Percentiles rank a stretch among this genome's conserved stretches.
phyloP scores from a whole-genome alignment of 2,797 vertebrate species.

The Bovichtus variegatus region DNA sequence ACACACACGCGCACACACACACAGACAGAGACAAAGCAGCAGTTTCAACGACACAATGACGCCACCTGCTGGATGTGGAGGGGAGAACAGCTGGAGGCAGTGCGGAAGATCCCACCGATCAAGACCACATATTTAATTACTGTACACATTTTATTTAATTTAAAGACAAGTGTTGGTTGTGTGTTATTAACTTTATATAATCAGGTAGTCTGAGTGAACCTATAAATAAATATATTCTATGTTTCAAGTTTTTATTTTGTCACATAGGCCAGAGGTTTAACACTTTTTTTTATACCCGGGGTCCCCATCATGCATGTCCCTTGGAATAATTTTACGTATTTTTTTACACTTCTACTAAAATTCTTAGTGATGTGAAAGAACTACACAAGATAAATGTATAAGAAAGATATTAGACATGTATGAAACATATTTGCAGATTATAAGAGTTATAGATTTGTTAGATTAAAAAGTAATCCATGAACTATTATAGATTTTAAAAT shows the following conservation, averaged over 20 bases:
- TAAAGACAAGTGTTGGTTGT: neutral
- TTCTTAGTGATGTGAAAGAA: too few species aligned
- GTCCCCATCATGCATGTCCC: too few species aligned
- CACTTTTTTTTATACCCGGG: too few species aligned
- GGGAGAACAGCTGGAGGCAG: neutral
- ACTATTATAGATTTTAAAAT: neutral
- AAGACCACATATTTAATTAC: neutral
- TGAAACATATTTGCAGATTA: neutral
- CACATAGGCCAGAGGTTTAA: too few species aligned
- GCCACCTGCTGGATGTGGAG: conserved; percentile 48
- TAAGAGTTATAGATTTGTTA: neutral
- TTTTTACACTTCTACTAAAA: too few species aligned
- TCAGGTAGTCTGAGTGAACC: too few species aligned
- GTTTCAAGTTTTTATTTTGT: neutral
- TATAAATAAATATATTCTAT: neutral
- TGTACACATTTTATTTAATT: too few species aligned
- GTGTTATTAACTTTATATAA: neutral
- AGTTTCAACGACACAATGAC: neutral
- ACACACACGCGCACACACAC: neutral
- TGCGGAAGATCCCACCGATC: neutral
- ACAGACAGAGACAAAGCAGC: neutral
- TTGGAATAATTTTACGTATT: too few species aligned
- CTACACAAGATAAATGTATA: neutral
- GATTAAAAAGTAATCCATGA: neutral
- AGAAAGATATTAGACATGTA: neutral